Percentiles rank a stretch among this genome's conserved stretches.
Conservation (phyloP, 2,797 vertebrate species). For the Ataeniobius toweri region DNA sequence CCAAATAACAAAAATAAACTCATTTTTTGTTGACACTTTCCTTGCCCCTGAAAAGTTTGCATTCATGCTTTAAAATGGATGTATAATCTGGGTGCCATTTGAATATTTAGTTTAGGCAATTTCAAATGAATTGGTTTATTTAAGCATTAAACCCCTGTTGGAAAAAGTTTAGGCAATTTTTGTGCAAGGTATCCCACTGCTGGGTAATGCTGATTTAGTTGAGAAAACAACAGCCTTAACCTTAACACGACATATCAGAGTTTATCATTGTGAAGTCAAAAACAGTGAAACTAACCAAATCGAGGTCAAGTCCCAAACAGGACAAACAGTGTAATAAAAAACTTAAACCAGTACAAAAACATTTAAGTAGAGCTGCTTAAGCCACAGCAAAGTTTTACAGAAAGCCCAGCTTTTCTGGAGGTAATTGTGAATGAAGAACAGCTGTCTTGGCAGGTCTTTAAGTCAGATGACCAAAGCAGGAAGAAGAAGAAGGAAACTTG, state of each 20-base stretch:
- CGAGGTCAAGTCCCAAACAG: conserved; percentile 8
- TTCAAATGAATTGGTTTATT: not conserved
- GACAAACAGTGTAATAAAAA: not conserved
- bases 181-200: not conserved
- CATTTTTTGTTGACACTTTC: not conserved
- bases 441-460: conserved; percentile 4
- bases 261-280: conserved; percentile 1
- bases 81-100: too few relatives aligned
- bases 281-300: conserved; percentile 4
- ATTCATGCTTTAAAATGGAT: not conserved
- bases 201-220: not conserved
- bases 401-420: too few relatives aligned
- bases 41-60: not conserved
- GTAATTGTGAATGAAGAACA: conserved; percentile 15
- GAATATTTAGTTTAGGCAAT: not conserved
- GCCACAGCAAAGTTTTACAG: not conserved
- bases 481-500: not conserved
- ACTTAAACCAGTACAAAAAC: not conserved
- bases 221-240: not conserved
- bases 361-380: not conserved
- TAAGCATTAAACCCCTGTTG: not conserved
- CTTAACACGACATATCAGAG: not conserved
- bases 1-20: not conserved
- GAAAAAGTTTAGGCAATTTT: not conserved
- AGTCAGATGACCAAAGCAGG: conserved; percentile 9